phyloP scores from a whole-genome alignment of 2,797 vertebrate genomes.

The Perodicticus potto region DNA sequence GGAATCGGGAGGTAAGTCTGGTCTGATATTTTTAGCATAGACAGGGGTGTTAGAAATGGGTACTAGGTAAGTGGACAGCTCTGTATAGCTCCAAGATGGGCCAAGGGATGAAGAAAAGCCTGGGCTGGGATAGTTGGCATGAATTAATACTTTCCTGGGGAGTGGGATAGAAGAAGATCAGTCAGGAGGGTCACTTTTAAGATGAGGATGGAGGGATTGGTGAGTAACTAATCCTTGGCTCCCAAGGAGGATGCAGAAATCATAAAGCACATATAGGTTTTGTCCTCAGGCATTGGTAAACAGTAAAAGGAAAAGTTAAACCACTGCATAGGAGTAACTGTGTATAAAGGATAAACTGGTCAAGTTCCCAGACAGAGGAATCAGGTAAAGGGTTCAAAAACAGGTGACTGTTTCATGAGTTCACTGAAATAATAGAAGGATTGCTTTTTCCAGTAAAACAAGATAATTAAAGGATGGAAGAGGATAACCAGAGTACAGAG shows the following conservation, averaged over 20 bases:
- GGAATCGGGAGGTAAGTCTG: background rate
- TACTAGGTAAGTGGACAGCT: background rate
- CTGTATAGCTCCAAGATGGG: background rate
- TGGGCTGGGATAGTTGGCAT: background rate
- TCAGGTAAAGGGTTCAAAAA: background rate
- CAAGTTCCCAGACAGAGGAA: background rate
- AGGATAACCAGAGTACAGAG: background rate
- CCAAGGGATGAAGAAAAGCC: background rate
- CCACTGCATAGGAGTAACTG: background rate
- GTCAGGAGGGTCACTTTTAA: background rate
- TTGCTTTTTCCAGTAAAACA: background rate
- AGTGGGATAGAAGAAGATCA: background rate
- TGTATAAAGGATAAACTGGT: background rate
- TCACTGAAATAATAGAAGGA: background rate
- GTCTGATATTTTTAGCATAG: background rate
- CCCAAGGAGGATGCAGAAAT: background rate
- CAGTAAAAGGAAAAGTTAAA: background rate
- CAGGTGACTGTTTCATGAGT: background rate
- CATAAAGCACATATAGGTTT: background rate
- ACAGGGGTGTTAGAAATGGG: background rate
- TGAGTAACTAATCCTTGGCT: background rate
- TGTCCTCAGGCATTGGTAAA: background rate
- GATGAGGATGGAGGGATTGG: background rate
- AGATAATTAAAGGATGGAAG: background rate
- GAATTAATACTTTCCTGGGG: background rate